Conservation (phyloP, 2,113 vertebrate species). For the Fulica atra region DNA sequence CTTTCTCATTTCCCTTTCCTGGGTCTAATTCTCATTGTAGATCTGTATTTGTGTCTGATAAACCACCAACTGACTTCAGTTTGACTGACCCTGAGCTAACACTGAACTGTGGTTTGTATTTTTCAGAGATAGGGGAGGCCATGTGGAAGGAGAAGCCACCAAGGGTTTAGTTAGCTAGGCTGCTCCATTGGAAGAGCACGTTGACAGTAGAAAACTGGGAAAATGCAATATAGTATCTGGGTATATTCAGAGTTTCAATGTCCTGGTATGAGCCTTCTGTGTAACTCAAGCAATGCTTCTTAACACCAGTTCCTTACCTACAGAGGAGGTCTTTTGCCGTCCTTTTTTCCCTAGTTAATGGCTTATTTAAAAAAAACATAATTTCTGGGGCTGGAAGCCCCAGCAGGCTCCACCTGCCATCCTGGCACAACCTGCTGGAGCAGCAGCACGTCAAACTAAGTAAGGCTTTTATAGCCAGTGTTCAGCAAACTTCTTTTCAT, state of each 20-base stretch:
- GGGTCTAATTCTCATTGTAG: not conserved
- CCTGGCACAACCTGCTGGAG: not conserved
- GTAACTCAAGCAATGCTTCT: not conserved
- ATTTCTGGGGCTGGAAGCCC: not conserved
- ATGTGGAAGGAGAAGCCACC: not conserved
- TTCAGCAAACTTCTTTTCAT: not conserved
- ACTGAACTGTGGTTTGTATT: not conserved
- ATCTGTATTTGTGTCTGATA: not conserved
- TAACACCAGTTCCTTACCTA: not conserved
- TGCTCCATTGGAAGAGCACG: not conserved
- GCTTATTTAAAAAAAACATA: not conserved
- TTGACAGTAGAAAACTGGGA: not conserved
- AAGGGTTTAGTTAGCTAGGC: not conserved
- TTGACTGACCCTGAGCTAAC: not conserved
- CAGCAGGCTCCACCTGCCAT: conserved; percentile 37
- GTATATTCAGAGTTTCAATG: not conserved
- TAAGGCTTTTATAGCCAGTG: not conserved
- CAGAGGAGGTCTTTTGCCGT: not conserved
- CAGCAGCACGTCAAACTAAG: not conserved
- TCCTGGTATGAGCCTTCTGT: not conserved
- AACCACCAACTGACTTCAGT: not conserved
- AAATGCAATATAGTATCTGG: not conserved
- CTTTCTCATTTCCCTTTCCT: not conserved
- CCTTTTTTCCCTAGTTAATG: not conserved
- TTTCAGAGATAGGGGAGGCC: not conserved